These are phyloP conservation scores for Anthopleura xanthogrammica DNA, from an alignment of 92 coral and sea anemone genomes.

Conservation along the genomic window DNA sequence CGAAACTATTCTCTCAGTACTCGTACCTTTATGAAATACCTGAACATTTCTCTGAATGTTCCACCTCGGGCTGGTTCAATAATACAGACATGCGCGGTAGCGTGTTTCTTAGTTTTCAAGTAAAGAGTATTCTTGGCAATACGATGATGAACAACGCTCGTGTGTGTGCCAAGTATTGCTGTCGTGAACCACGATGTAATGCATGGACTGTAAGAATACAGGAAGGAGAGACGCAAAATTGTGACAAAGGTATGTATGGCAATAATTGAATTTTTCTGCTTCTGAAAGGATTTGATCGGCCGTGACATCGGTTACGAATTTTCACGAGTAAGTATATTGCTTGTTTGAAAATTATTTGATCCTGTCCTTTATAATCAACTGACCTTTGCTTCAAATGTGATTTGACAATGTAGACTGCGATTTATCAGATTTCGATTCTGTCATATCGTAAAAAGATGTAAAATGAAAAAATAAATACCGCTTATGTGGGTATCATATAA, in stretches of 20 bases:
- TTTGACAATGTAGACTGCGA: no score
- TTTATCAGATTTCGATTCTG: no score
- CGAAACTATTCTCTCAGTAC: conserved; percentile 71
- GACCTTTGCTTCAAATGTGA: no score
- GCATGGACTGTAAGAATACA: conserved; percentile 85
- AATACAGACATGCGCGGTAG: conserved; percentile 82
- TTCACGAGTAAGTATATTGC: no score
- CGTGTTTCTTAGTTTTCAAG: conserved; percentile 86
- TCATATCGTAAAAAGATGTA: no score
- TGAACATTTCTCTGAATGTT: conserved; percentile 54
- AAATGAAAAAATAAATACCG: no score
- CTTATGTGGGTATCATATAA: no score
- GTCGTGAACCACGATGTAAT: conserved; percentile 76
- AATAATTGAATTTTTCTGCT: no score
- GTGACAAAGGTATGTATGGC: conserved; percentile 61
- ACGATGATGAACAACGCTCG: conserved; percentile 70
- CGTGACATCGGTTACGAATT: no score
- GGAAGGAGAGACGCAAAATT: conserved; percentile 72
- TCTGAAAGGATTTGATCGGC: no score
- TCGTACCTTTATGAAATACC: conserved; percentile 82
- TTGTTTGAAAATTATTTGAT: no score
- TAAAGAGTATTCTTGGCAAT: conserved; percentile 67
- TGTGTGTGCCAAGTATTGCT: conserved; percentile 81
- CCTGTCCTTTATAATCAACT: no score
- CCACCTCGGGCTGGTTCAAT: conserved; percentile 68